Percentiles rank a stretch among this genome's conserved stretches.
Conservation (phyloP, 2,888 invertebrate genomes). For the Macrosoma leucophasiata region DNA sequence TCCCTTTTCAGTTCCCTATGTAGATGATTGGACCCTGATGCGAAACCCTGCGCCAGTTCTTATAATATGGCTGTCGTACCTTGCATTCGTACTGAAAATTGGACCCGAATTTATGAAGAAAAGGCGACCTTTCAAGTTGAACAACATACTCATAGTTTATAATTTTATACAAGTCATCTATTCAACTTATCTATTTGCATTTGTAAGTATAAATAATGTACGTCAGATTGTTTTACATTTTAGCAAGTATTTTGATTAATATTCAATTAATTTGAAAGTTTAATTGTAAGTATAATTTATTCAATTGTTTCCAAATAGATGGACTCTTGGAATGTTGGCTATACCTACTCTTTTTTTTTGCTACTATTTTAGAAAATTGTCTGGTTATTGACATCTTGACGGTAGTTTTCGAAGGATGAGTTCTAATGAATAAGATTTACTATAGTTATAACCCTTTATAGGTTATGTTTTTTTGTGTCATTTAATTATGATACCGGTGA, state of each 20-base stretch:
- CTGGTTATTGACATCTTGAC: no score
- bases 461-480: no score
- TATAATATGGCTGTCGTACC: slow-evolving; percentile 72
- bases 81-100: slow-evolving; percentile 78
- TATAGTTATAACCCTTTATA: no score
- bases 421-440: no score
- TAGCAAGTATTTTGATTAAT: background rate
- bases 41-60: slow-evolving; percentile 77
- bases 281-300: slow-evolving; percentile 10
- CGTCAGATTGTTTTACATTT: background rate
- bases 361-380: background rate
- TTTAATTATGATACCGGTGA: no score
- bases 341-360: slow-evolving; percentile 12
- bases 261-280: slow-evolving; percentile 20
- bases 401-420: no score
- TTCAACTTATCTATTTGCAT: slow-evolving; percentile 65
- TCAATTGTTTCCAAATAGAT: slow-evolving; percentile 19
- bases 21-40: slow-evolving; percentile 77
- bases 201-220: slow-evolving; percentile 46
- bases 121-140: slow-evolving; percentile 75
- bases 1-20: slow-evolving; percentile 42
- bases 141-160: slow-evolving; percentile 77
- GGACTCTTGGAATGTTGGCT: slow-evolving; percentile 15
- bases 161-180: slow-evolving; percentile 79
- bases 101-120: slow-evolving; percentile 83